phyloP scores from a whole-genome alignment of 2,113 vertebrate genomes.

The Ia io region DNA sequence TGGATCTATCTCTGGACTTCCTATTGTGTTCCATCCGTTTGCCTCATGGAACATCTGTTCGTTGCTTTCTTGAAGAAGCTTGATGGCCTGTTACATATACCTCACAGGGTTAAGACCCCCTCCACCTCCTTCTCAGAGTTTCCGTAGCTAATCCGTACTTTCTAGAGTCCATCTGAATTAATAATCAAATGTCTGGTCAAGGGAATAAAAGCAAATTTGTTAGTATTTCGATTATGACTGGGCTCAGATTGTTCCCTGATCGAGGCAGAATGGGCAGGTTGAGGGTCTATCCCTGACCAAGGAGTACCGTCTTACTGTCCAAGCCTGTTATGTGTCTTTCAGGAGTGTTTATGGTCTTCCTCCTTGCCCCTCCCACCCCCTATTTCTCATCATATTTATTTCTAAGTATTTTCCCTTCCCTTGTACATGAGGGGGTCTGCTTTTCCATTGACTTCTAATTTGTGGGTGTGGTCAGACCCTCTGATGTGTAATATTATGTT shows the following conservation, averaged over 20 bases:
- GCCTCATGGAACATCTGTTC: not conserved
- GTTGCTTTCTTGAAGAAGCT: not conserved
- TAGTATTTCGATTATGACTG: not conserved
- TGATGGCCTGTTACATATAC: not conserved
- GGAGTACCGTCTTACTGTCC: not conserved
- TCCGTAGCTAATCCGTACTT: not conserved
- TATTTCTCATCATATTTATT: not conserved
- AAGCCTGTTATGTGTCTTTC: not conserved
- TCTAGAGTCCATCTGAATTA: not conserved
- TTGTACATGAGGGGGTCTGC: not conserved
- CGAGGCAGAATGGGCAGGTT: not conserved
- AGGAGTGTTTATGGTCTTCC: not conserved
- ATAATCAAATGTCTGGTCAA: not conserved
- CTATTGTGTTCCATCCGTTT: not conserved
- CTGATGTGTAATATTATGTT: not conserved
- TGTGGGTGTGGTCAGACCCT: not conserved
- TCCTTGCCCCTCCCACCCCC: not conserved
- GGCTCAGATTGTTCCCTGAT: not conserved
- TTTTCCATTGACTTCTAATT: not conserved
- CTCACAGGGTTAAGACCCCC: not conserved
- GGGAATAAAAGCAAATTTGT: not conserved
- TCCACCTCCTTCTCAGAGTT: not conserved
- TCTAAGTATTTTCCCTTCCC: not conserved
- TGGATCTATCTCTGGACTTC: not conserved
- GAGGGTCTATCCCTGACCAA: not conserved